Evolutionary conservation across 1,140 invertebrate genomes (phyloP), one percentile per base, ranked within the genome.

Genomic region (Scaptodrosophila lebanonensis): DNA sequence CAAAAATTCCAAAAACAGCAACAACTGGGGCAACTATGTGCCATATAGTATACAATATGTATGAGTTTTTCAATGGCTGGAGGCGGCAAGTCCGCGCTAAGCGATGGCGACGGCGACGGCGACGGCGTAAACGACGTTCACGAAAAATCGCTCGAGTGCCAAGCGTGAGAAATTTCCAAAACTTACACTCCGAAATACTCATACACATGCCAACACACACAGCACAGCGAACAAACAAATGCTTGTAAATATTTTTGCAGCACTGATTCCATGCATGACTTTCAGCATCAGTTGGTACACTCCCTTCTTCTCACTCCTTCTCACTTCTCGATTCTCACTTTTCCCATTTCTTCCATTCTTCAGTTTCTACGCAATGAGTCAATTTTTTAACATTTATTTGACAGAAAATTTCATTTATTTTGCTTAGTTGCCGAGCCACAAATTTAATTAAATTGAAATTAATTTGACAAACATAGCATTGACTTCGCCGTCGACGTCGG

Each of bases 351-450:
- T n/a, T n/a, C n/a, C n/a, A n/a, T n/a, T n/a, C n/a, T 39, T 49
- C 38, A 33, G 75, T 69, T 45, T 43, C 39, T 51, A 54, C 38
- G 63, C 75, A 82, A 82, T 82, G 75, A 82, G 75, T 82, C 75
- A 82, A 82, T 82, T 82, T 82, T 82, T 82, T 83, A 83, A 82
- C 76, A 82, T 82, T 82, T 82, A 82, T 82, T 82, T 82, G 76
- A 82, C 76, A 82, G 76, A 71, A 83, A 64, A 70, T 82, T 82
- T 82, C 69, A 75, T 82, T 82, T 75, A 75, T 75, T 82, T 82
- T 60, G 45, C 54, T 66, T 63, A 51, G 42, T 36, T 32, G 15
- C 13, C 27, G 8, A 0, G 16, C 16, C 27, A 20, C 8, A 16
- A 82, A 75, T 82, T 82, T 82, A 82, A 83, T 82, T 82, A 82